Evolutionary conservation across 2,888 invertebrate species (phyloP), one percentile per base, ranked within the genome.

Genomic region (Plagodis pulveraria): DNA sequence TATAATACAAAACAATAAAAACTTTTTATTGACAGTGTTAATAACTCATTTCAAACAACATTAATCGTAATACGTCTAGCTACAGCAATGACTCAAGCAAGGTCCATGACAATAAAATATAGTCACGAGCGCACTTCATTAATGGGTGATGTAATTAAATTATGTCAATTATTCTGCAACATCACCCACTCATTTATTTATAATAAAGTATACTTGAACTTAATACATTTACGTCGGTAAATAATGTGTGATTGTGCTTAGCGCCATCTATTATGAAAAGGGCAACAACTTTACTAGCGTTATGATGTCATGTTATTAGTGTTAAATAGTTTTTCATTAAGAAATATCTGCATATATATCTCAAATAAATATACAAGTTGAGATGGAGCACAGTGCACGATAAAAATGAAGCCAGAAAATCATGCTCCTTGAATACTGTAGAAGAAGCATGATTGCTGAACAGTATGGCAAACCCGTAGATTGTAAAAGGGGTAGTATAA

Each of bases 141-240:
- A 65, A 65, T 52, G 41, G 55, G 38, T 69, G 69, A 69, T 62
- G 67, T 65, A 67, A 69, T 67, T 50, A 35, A 54, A 54, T 51
- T 54, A 67, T 65, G 55, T 62, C 58, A 67, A 63, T 62, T 62
- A 63, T 63, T 63, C 65, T 63, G 60, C 62, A 56, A 52, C 55
- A 58, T 56, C 7, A 36, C 63, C 63, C 40, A 55, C 61, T 66
- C 65, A 66, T 69, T 67, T 65, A 67, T 69, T 47, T 57, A 42
- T 53, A 51, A 32, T 46, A 40, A 10, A 59, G 49, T 56, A 9
- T 32, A 10, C 8, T 36, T 36, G 8, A 36, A 5, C 36, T 4
- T 36, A 36, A 36, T 36, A 36, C 36, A 36, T 36, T 36, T 36
- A 22, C 36, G 8, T 4, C n/a, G 5, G 36, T 36, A 62, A 60